Evolutionary conservation across 2,888 invertebrate species (phyloP), one percentile per base, ranked within the genome.

Genomic region (Crocallis elinguaria): DNA sequence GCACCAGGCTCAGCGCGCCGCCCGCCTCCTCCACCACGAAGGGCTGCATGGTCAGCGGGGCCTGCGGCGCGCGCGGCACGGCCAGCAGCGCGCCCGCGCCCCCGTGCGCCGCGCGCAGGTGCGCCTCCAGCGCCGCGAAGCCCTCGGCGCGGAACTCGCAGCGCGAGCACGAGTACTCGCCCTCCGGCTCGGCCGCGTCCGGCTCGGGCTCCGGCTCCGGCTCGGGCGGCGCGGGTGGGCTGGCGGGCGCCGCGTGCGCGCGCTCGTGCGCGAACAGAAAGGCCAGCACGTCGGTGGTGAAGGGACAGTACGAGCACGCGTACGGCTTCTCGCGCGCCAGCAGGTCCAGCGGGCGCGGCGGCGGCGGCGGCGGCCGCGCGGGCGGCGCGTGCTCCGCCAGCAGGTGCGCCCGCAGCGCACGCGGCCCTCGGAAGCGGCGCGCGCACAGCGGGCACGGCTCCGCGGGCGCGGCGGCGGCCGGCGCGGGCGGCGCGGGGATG

Each of bases 251-350:
- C 11, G 88, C 86, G 84, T 98, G 98, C 32, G 97, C 96, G 68
- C 97, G 94, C 82, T 98, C 98, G 87, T 98, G 98, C 42, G 98
- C 96, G 83, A 97, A 97, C 66, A 98, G 92, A 74, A 98, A 96
- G 46, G 98, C 97, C 71, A 98, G 93, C 77, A 97, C 95, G 62
- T 96, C 95, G 27, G 98, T 98, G 33, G 96, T 95, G 82, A 98
- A 98, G 48, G 96, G 95, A 82, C 98, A 98, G 79, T 96, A 95
- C 33, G 97, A 96, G 87, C 98, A 98, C 62, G 96, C 95, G 86
- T 98, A 98, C 57, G 95, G 95, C 84, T 97, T 96, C 62, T 94
- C 80, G 2, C 89, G 75, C 52, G 88, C 78, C 19, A 90, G 82
- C 53, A 94, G 93, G 70, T 94, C 94, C 30, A 94, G 78, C 6